Base-by-base conservation (phyloP, 2,797 vertebrate species). In the Vultur gryphus region DNA sequence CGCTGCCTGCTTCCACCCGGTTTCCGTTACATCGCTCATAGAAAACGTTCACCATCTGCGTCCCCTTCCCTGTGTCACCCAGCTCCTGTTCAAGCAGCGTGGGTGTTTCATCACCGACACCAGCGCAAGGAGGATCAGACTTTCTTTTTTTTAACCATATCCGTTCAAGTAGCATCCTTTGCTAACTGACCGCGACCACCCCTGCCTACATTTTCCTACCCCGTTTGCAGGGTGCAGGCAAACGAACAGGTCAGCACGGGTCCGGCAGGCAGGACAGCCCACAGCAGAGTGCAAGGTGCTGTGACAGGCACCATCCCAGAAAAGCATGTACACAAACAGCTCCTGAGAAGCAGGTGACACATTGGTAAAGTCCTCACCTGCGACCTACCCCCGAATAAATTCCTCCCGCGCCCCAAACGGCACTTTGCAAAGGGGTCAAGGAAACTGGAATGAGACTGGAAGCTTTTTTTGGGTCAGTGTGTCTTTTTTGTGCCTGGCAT, bases 11-110 rank as follows among this genome's bases (percentile, higher is more conserved):
- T 62, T 71, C 58, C 37, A 44, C 77, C 70, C 10, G 0, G 26
- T 7, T 75, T 16, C 62, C 7, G 0, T 13, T 5, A 3, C 20
- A 9, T 0, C 0, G 1, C n/a, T 28, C 24, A 9, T 0, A 49
- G 65, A 52, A 84, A 31, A 71, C 9, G 0, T 11, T 58, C 64
- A 13, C 84, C 93, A 44, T 4, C 85, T 28, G 37, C 4, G 0
- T 69, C 70, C 72, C 44, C 54, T 8, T 29, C 31, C 54, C 79
- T 1, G 3, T 37, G 80, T 48, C 84, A 52, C 84, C 75, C 75
- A 35, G 35, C 78, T 70, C 77, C 64, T 21, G 25, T 31, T 51
- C 37, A 9, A 69, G 48, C 44, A 52, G 43, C 0, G n/a, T 37
- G 81, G 59, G 35, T 25, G 75, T 19, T 84, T 37, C 35, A 4